These are phyloP conservation scores for Pampus argenteus DNA, from an alignment of 2,797 vertebrate species.

Conservation along the genomic window DNA sequence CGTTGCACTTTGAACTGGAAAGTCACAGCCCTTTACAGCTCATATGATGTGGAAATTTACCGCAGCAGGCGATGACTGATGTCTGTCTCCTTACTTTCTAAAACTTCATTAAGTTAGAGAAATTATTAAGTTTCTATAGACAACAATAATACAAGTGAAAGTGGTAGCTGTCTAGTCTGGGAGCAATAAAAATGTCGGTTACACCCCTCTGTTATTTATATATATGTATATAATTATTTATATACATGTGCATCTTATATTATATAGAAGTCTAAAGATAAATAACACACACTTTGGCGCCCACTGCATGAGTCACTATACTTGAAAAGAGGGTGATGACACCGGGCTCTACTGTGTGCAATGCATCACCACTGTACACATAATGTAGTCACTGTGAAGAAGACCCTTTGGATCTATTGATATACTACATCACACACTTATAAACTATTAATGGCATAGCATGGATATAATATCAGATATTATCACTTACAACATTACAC, in stretches of 20 bases:
- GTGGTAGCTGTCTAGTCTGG: slow-evolving; percentile 9
- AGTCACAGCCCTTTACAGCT: slow-evolving; percentile 75
- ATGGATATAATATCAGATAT: slow-evolving; percentile 40
- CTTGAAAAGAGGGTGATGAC: slow-evolving; percentile 66
- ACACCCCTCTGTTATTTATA: slow-evolving; percentile 47
- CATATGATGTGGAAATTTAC: slow-evolving; percentile 75
- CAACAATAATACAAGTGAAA: slow-evolving; percentile 1
- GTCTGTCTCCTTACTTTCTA: slow-evolving; percentile 61
- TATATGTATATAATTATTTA: slow-evolving; percentile 69
- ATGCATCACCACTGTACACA: slow-evolving; percentile 68
- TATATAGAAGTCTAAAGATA: slow-evolving; percentile 70
- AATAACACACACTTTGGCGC: slow-evolving; percentile 58
- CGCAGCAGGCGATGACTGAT: slow-evolving; percentile 66
- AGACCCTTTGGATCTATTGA: slow-evolving; percentile 67
- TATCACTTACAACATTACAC: slow-evolving; percentile 20
- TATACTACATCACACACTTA: slow-evolving; percentile 50
- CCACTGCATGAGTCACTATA: slow-evolving; percentile 74
- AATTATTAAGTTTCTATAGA: slow-evolving; percentile 45
- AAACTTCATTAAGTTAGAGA: slow-evolving; percentile 64
- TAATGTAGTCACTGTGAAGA: slow-evolving; percentile 50
- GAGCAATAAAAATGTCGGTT: slow-evolving; percentile 29
- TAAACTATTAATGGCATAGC: slow-evolving; percentile 53
- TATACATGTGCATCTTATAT: slow-evolving; percentile 53
- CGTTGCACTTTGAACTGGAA: slow-evolving; percentile 66
- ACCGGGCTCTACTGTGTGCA: slow-evolving; percentile 59